phyloP scores from a whole-genome alignment of 2,113 vertebrate species.

The Gracilinanus agilis region DNA sequence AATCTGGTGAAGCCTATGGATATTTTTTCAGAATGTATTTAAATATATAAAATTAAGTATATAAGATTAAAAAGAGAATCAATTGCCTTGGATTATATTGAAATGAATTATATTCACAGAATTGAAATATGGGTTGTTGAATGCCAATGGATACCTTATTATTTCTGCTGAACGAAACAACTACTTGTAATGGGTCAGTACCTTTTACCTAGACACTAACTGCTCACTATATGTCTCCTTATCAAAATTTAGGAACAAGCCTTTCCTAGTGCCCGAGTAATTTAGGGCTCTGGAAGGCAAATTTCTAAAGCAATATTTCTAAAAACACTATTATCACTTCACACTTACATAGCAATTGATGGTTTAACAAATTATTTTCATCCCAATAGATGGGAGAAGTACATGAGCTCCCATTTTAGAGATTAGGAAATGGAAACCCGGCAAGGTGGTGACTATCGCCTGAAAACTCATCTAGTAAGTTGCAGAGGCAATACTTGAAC shows the following conservation, averaged over 20 bases:
- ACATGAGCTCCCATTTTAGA: neutral
- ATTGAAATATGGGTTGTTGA: neutral
- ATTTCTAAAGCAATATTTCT: neutral
- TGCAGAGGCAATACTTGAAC: neutral
- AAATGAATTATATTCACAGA: too few relatives aligned
- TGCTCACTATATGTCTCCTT: slow-evolving; percentile 20
- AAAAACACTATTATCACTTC: neutral
- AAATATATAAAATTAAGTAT: too few relatives aligned
- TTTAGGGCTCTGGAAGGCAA: slow-evolving; percentile 9
- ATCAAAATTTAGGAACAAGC: slow-evolving; percentile 11
- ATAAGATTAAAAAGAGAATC: too few relatives aligned
- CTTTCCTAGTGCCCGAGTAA: slow-evolving; percentile 6
- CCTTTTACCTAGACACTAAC: neutral
- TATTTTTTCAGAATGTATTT: too few relatives aligned
- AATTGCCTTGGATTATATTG: too few relatives aligned
- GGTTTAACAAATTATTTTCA: neutral
- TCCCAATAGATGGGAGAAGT: neutral
- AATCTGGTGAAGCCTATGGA: too few relatives aligned
- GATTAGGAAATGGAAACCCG: neutral
- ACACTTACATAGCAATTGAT: neutral
- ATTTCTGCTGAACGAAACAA: slow-evolving; percentile 14
- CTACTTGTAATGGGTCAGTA: neutral
- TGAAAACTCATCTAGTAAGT: neutral
- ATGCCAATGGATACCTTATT: neutral
- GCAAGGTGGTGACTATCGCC: neutral